Conservation (phyloP, 2,797 vertebrate genomes). For the Valencia hispanica region DNA sequence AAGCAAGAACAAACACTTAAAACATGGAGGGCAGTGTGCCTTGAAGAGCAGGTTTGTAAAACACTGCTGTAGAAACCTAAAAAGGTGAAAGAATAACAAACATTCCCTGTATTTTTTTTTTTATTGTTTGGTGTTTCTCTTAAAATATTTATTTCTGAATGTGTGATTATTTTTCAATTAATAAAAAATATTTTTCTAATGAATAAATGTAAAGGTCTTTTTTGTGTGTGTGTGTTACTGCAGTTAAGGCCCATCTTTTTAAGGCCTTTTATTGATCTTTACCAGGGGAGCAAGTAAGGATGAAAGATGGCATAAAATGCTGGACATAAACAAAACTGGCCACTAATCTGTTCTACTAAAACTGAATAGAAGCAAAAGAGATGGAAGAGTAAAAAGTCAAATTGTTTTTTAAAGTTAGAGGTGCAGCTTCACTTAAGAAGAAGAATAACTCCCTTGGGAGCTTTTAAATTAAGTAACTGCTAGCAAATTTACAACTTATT, state of each 20-base stretch:
- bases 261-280: background rate
- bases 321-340: conserved; percentile 2
- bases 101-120: no score
- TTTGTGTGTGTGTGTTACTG: background rate
- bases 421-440: conserved; percentile 57
- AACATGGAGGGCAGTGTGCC: no score
- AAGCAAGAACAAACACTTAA: no score
- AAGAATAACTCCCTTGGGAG: conserved; percentile 41
- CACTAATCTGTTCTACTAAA: background rate
- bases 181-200: no score
- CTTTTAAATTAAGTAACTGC: conserved; percentile 21
- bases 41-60: no score
- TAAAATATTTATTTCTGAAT: background rate
- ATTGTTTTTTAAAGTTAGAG: conserved; percentile 37
- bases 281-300: background rate
- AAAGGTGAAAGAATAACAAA: background rate
- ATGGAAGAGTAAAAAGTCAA: background rate
- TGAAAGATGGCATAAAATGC: background rate
- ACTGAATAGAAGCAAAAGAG: conserved; percentile 12
- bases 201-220: no score
- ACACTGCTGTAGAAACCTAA: no score
- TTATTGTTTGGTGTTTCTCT: no score
- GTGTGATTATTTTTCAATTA: background rate
- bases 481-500: conserved; percentile 22
- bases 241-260: background rate